Evolutionary conservation across 92 coral and sea anemone species (phyloP).

Genomic region (Epizoanthus scotinus): DNA sequence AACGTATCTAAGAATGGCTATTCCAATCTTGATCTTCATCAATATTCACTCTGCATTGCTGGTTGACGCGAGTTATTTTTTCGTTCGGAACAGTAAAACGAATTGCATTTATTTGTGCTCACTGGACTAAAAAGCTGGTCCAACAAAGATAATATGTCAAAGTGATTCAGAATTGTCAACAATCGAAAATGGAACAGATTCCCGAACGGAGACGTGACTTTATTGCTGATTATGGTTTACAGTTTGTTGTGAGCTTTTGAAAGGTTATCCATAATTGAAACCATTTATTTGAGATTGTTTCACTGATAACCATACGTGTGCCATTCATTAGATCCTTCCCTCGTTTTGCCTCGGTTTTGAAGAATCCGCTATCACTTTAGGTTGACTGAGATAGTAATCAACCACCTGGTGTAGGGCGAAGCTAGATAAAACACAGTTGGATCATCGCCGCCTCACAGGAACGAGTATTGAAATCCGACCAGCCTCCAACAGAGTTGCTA

Average conservation of each 20-base stretch:
- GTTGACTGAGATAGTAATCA: not conserved
- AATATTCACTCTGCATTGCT: too few relatives aligned
- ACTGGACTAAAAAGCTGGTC: too few relatives aligned
- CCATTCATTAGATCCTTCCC: not conserved
- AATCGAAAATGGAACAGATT: too few relatives aligned
- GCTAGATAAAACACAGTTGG: not conserved
- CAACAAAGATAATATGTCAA: too few relatives aligned
- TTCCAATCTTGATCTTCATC: too few relatives aligned
- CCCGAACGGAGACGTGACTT: too few relatives aligned
- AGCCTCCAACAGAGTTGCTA: not conserved
- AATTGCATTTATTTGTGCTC: too few relatives aligned
- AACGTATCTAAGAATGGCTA: too few relatives aligned
- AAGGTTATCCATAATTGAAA: not conserved
- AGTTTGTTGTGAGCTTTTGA: not conserved
- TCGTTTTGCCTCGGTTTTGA: not conserved
- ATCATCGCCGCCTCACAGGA: not conserved
- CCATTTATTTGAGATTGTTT: not conserved
- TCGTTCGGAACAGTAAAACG: too few relatives aligned
- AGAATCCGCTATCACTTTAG: not conserved
- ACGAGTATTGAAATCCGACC: not conserved
- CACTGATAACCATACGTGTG: not conserved
- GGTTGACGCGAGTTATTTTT: too few relatives aligned
- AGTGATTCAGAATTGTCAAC: too few relatives aligned
- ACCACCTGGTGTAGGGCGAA: conserved; percentile 8
- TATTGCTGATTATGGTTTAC: too few relatives aligned